These are phyloP conservation scores for Fistularia tabacaria DNA, from an alignment of 2,797 vertebrate genomes.

Conservation along the genomic window DNA sequence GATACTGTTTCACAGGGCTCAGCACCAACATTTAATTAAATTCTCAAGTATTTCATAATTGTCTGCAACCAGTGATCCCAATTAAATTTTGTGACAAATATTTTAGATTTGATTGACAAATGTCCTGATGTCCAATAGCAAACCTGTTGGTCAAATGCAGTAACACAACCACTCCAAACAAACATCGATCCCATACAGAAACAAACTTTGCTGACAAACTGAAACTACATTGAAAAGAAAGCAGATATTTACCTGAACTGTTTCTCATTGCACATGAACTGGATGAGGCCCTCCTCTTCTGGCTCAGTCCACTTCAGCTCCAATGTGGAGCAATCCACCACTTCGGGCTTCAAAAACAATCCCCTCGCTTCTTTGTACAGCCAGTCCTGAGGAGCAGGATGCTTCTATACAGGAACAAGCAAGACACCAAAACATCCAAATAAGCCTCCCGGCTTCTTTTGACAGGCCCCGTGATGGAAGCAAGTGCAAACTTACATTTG, in stretches of 20 bases:
- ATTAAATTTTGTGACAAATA: too few species aligned
- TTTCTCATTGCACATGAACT: constrained; percentile 91
- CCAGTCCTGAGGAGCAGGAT: constrained; percentile 90
- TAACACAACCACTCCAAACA: too few species aligned
- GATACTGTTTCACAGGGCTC: too few species aligned
- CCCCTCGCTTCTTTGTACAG: constrained; percentile 87
- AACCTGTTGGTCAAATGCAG: constrained; percentile 13
- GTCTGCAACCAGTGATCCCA: too few species aligned
- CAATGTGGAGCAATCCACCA: constrained; percentile 78
- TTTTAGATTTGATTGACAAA: too few species aligned
- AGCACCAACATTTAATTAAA: too few species aligned
- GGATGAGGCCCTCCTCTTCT: constrained; percentile 81
- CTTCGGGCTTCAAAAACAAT: constrained; percentile 88
- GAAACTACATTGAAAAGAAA: background rate
- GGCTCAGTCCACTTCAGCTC: constrained; percentile 93
- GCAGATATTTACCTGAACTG: constrained; percentile 81
- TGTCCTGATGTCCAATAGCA: constrained; percentile 1
- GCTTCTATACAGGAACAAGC: constrained; percentile 71
- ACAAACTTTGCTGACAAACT: background rate
- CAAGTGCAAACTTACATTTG: constrained; percentile 59
- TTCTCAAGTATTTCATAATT: too few species aligned
- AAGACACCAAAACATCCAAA: background rate
- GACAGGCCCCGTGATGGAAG: too few species aligned
- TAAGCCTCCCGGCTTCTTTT: background rate
- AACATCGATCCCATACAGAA: too few species aligned